Base-by-base conservation (phyloP, 2,888 invertebrate species). In the Alcis repandata region DNA sequence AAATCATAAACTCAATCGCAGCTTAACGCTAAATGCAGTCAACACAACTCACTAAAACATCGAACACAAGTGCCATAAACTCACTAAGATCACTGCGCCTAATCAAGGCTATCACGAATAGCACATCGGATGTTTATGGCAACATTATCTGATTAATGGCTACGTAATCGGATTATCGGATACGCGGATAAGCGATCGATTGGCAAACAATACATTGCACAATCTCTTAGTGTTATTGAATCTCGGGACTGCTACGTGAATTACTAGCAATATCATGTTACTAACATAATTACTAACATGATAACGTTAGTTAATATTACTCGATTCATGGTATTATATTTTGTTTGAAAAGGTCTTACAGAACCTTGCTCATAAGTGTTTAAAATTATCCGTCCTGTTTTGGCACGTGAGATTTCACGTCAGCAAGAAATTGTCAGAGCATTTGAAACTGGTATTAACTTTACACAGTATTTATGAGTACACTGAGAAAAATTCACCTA, bases 151-250 rank as follows among this genome's bases (percentile, higher is more conserved):
- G 51, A 57, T 64, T 67, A 59, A 62, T 68, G 66, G 61, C 49
- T 40, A 49, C 52, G 49, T 70, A 70, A 70, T 60, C 57, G 64
- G 62, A 70, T 68, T 68, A 68, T 49, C 65, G 19, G 59, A 68
- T 66, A 54, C 45, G 58, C 36, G 61, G 59, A 59, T 59, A 57
- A 33, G 33, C 27, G 43, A 53, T 38, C 57, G 49, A 59, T 63
- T 13, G 13, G 51, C 20, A 51, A 38, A 49, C 45, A 54, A 60
- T 41, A 62, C 15, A 51, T 49, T 57, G n/a, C 27, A 49, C 36
- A 43, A 49, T 19, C 51, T 49, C 48, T 54, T 40, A 15, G 19
- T 13, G 22, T 54, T 48, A 61, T 56, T 19, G 19, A 11, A 19
- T 33, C 15, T 48, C 45, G 22, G 45, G 20, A 20, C 3, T 45